Evolutionary conservation across 2,797 vertebrate genomes (phyloP), one percentile per base, ranked within the genome.

Genomic region (Tauraco hartlaubi): DNA sequence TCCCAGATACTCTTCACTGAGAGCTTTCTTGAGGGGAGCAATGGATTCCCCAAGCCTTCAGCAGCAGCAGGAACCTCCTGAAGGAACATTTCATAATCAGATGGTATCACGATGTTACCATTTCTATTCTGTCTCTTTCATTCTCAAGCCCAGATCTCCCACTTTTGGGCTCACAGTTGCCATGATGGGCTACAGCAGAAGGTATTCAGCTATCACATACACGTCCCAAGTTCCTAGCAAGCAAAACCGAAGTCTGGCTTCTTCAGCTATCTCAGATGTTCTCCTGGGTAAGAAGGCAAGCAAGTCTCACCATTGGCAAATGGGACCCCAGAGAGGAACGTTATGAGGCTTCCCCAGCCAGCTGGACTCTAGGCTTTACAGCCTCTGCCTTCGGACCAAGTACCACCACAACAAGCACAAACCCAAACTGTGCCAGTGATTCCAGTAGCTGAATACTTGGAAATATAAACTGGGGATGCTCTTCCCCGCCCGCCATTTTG

Each of bases 331-430:
- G 58, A 80, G 18, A 52, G n/a, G 41, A 85, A 59, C 23, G 25
- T 43, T 64, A 64, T 1, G 31, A 90, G 44, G 43, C 54, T 83
- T 69, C 71, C 39, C 76, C 1, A 77, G 68, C 35, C 87, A 95
- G 35, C 66, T 37, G 51, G 89, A 92, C 93, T 96, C 94, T 64
- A 41, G 37, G 75, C 14, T 25, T 87, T 83, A 89, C 63, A 88
- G 83, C 75, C 76, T 95, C 80, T 96, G 92, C 72, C 81, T 95
- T 95, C 66, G 69, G 92, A 95, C 80, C 51, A 78, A 90, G 94
- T 90, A 95, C 80, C 96, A 77, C 55, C 88, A 88, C 81, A 91
- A 44, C 5, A 56, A 91, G 58, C 90, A 92, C 49, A 91, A 90
- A 90, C 82, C 69, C 90, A 80, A 90, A 88, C 80, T 39, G 35